Conservation (phyloP, 2,113 vertebrate species). For the Suricata suricatta region DNA sequence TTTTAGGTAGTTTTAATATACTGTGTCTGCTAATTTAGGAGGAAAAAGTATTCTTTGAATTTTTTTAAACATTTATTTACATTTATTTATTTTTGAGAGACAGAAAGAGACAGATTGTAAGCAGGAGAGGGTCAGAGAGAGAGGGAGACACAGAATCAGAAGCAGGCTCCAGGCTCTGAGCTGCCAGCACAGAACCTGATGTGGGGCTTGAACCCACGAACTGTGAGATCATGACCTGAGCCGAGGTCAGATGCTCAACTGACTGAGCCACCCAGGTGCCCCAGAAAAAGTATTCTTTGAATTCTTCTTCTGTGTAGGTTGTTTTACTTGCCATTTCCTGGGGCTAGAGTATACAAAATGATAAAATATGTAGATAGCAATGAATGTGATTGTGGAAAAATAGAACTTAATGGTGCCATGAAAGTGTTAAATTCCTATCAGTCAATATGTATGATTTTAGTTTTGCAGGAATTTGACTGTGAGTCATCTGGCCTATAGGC, state of each 20-base stretch:
- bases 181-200: no score
- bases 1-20: background rate
- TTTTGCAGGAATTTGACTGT: background rate
- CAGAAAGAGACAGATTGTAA: no score
- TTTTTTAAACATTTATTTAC: background rate
- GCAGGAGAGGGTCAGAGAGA: no score
- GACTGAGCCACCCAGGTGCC: no score
- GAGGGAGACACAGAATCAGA: no score
- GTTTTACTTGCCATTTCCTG: conserved; percentile 23
- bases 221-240: no score
- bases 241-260: no score
- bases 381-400: background rate
- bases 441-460: background rate
- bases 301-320: background rate
- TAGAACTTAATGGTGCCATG: background rate
- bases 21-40: background rate
- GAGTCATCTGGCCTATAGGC: background rate
- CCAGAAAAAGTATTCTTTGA: background rate
- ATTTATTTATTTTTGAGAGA: no score
- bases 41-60: background rate
- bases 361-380: background rate
- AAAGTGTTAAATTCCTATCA: background rate
- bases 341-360: background rate
- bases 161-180: no score
- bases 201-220: no score